Base-by-base conservation (phyloP, 1,140 invertebrate species). In the Arion vulgaris region DNA sequence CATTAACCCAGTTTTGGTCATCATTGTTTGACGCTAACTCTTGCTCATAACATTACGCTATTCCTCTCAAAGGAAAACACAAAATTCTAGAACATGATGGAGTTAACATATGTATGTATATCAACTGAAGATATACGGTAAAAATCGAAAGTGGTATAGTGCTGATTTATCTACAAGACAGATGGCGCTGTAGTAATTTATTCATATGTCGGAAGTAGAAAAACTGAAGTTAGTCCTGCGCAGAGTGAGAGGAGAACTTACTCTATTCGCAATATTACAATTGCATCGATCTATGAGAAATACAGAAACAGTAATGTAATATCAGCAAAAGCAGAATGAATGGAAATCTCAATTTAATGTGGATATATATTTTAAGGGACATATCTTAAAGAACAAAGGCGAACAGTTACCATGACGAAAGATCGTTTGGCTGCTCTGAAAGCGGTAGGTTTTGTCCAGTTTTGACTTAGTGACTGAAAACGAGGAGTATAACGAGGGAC, bases 341-440 rank as follows among this genome's bases (percentile, higher is more conserved):
- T 82, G 69, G 74, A 85, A 62, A 85, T 76, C 62, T 74, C 68
- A 84, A 53, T 80, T 77, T 72, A 36, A 76, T 80, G 39, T 71
- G 78, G 78, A 80, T 71, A 76, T 72, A 77, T 81, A 81, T 72
- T 77, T 81, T 74, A 45, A 57, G 83, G 49, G 57, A 81, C 45
- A 82, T 36, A 57, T 71, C 57, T 49, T 78, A 73, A 45, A 69
- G n/a, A 68, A 73, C 9, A 68, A 68, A 41, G 73, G 49, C 72
- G 79, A 77, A 71, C 49, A 82, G 75, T 79, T 75, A 89, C 86
- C 93, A 98, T 98, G 97, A 98, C 97, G 93, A 98, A 98, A 95
- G 97, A 98, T 95, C 97, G 97, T 95, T 96, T 98, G 95, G 96
- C 96, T 94, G 97, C 97, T 92, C 95, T 98, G 89, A 96, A 97